phyloP scores from a whole-genome alignment of 2,113 vertebrate genomes.

The Rhynchomys soricoides region DNA sequence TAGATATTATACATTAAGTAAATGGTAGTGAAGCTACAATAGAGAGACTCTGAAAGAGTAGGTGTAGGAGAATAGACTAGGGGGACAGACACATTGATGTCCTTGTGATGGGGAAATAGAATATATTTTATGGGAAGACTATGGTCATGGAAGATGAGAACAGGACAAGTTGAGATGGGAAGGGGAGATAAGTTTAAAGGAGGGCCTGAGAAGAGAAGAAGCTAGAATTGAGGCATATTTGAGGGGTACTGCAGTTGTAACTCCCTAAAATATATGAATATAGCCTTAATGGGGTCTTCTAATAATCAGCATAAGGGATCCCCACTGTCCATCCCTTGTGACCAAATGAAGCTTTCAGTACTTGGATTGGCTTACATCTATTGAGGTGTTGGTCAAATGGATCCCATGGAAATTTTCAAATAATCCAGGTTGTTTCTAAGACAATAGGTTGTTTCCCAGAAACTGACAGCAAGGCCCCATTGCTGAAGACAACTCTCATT shows the following conservation, averaged over 20 bases:
- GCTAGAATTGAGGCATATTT: not conserved
- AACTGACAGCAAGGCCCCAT: not conserved
- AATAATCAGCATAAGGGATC: not conserved
- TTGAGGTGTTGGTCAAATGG: not conserved
- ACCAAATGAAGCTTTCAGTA: not conserved
- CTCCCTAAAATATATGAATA: not conserved
- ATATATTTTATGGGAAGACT: not conserved
- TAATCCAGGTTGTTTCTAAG: not conserved
- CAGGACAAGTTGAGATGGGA: not conserved
- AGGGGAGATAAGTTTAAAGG: not conserved
- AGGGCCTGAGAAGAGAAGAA: not conserved
- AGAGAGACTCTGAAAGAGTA: not conserved
- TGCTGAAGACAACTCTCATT: not conserved
- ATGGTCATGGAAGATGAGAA: not conserved
- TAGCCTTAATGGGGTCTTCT: not conserved
- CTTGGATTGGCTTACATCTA: not conserved
- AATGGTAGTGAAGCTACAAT: not conserved
- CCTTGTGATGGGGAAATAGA: not conserved
- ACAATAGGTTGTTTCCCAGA: not conserved
- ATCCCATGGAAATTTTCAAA: not conserved
- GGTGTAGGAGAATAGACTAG: not conserved
- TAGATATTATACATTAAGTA: not conserved
- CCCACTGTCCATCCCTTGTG: not conserved
- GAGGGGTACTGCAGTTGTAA: not conserved
- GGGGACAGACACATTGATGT: not conserved